These are phyloP conservation scores for Cheilinus undulatus DNA, from an alignment of 2,113 vertebrate genomes.

Conservation along the genomic window DNA sequence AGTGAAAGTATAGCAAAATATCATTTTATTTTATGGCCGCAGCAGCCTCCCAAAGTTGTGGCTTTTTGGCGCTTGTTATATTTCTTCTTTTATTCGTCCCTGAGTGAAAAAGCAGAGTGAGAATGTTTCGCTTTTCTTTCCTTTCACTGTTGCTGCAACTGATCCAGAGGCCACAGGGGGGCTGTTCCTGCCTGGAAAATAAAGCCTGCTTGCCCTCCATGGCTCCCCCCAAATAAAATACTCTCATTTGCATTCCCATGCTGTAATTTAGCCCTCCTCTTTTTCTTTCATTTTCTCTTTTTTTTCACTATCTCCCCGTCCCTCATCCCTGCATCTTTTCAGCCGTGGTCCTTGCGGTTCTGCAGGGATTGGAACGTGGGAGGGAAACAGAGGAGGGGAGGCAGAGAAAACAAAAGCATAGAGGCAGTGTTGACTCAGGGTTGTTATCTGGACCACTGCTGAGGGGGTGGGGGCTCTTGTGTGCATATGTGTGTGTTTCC, in stretches of 20 bases:
- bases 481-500: conserved; percentile 31
- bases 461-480: conserved; percentile 32
- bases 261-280: conserved; percentile 60
- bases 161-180: conserved; percentile 69
- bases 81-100: conserved; percentile 54
- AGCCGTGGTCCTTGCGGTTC: conserved; percentile 53
- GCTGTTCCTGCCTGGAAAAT: conserved; percentile 66
- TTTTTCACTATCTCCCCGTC: conserved; percentile 55
- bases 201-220: conserved; percentile 60
- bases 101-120: conserved; percentile 50
- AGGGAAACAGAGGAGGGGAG: conserved; percentile 53
- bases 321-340: conserved; percentile 65
- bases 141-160: conserved; percentile 56
- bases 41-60: conserved; percentile 49
- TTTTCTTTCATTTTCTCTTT: conserved; percentile 10
- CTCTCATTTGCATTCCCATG: conserved; percentile 73
- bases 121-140: conserved; percentile 56
- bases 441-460: conserved; percentile 70
- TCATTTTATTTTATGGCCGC: conserved; percentile 69
- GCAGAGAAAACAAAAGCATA: conserved; percentile 73
- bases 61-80: conserved; percentile 56
- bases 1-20: conserved; percentile 46
- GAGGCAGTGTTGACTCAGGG: conserved; percentile 74
- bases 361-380: conserved; percentile 60
- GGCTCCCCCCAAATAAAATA: conserved; percentile 70